Conservation (phyloP, 2,888 invertebrate genomes). For the Cosmorhoe ocellata region DNA sequence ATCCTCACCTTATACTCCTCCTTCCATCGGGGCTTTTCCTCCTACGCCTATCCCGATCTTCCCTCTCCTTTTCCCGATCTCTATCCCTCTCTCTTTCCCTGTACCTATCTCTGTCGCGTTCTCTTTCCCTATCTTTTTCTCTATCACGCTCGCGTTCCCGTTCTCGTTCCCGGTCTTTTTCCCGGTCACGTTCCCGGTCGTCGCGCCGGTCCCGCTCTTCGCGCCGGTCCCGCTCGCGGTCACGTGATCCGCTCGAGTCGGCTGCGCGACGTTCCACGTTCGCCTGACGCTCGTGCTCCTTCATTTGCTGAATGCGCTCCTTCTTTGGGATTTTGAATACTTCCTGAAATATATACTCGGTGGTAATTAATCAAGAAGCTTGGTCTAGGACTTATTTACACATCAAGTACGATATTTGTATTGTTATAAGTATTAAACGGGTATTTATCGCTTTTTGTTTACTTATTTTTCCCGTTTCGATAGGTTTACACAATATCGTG, state of each 20-base stretch:
- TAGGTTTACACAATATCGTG: too few species aligned
- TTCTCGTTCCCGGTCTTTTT: constrained; percentile 48
- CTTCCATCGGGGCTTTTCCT: constrained; percentile 73
- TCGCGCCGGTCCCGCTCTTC: constrained; percentile 53
- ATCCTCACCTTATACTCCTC: constrained; percentile 66
- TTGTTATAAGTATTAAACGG: too few species aligned
- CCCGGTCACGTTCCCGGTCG: constrained; percentile 51
- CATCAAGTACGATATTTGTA: too few species aligned
- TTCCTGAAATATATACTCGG: constrained; percentile 54
- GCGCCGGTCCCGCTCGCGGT: constrained; percentile 54
- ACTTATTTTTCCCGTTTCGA: too few species aligned
- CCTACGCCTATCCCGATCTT: constrained; percentile 68
- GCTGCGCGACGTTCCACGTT: constrained; percentile 82
- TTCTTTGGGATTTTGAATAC: constrained; percentile 96
- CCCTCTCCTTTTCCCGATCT: constrained; percentile 59
- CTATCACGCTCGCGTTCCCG: constrained; percentile 50
- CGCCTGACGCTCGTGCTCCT: constrained; percentile 96
- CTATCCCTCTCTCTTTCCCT: constrained; percentile 48
- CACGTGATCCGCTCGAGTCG: constrained; percentile 70
- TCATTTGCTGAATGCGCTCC: constrained; percentile 96
- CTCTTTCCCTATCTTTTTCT: constrained; percentile 52
- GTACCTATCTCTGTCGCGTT: constrained; percentile 53
- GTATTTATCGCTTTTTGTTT: too few species aligned
- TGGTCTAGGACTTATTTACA: too few species aligned
- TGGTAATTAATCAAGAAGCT: too few species aligned